phyloP scores from a whole-genome alignment of 2,888 invertebrate genomes.

The Synergus japonicus region DNA sequence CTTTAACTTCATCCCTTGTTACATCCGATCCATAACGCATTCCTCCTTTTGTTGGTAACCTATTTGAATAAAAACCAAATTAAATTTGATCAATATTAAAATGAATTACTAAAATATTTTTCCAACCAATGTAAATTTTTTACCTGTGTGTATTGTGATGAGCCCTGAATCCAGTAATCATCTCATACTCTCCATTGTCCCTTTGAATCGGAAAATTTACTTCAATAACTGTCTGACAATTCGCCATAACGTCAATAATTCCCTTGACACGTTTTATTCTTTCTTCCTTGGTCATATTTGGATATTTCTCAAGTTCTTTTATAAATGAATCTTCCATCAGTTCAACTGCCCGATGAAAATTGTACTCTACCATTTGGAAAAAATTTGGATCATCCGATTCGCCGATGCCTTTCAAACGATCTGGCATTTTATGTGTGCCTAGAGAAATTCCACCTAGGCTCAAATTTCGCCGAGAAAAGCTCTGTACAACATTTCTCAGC shows the following conservation, averaged over 20 bases:
- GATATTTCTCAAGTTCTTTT: conserved; percentile 59
- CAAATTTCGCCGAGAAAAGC: conserved; percentile 5
- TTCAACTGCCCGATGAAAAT: conserved; percentile 81
- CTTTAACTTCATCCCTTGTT: conserved; percentile 87
- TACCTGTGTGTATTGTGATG: conserved; percentile 87
- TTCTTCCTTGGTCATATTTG: conserved; percentile 80
- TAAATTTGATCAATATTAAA: not conserved
- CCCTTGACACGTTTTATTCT: conserved; percentile 82
- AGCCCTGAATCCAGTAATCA: conserved; percentile 85
- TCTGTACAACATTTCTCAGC: not conserved
- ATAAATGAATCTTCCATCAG: conserved; percentile 44
- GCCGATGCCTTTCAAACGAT: conserved; percentile 71
- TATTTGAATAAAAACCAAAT: not conserved
- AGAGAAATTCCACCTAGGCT: not conserved
- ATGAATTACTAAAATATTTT: not conserved
- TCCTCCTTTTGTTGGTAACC: conserved; percentile 83
- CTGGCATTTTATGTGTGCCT: conserved; percentile 73
- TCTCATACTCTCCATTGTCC: conserved; percentile 85
- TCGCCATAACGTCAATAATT: conserved; percentile 83
- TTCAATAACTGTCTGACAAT: conserved; percentile 83
- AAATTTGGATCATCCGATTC: conserved; percentile 79
- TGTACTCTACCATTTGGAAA: conserved; percentile 84
- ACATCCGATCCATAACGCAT: conserved; percentile 85
- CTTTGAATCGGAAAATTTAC: conserved; percentile 85
- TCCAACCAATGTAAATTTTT: not conserved